Evolutionary conservation across 2,113 vertebrate species (phyloP).

Genomic region (Mystacornis crossleyi): DNA sequence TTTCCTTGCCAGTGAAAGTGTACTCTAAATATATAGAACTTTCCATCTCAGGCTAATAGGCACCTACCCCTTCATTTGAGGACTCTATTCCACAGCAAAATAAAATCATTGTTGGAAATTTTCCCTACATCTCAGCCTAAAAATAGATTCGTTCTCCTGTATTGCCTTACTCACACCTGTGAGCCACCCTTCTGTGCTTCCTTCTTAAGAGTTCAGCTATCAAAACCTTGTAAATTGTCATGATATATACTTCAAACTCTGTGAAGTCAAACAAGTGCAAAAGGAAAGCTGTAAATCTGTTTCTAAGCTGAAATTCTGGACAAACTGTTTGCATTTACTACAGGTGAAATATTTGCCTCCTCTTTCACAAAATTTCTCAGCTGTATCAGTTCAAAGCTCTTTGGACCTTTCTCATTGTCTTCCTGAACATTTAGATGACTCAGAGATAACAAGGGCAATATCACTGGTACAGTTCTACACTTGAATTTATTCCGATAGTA

Average conservation of each 20-base stretch:
- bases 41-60: constrained; percentile 67
- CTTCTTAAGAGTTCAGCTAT: background rate
- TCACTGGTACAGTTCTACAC: background rate
- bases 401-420: background rate
- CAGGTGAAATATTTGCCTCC: constrained; percentile 21
- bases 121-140: constrained; percentile 63
- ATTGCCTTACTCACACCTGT: constrained; percentile 58
- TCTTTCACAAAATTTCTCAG: background rate
- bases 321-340: background rate
- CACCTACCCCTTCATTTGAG: constrained; percentile 60
- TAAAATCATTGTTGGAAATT: constrained; percentile 67
- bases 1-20: constrained; percentile 1
- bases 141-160: constrained; percentile 53
- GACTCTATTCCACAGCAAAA: constrained; percentile 60
- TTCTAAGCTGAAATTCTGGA: background rate
- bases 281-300: constrained; percentile 7
- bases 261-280: constrained; percentile 35
- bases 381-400: background rate
- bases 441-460: background rate
- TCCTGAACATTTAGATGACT: background rate
- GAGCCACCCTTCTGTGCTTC: constrained; percentile 43
- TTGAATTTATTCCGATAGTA: background rate
- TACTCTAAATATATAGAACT: background rate
- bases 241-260: background rate
- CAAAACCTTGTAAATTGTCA: background rate